Evolutionary conservation across 2,797 vertebrate genomes (phyloP).

Genomic region (Rhabdophis nuchalis): DNA sequence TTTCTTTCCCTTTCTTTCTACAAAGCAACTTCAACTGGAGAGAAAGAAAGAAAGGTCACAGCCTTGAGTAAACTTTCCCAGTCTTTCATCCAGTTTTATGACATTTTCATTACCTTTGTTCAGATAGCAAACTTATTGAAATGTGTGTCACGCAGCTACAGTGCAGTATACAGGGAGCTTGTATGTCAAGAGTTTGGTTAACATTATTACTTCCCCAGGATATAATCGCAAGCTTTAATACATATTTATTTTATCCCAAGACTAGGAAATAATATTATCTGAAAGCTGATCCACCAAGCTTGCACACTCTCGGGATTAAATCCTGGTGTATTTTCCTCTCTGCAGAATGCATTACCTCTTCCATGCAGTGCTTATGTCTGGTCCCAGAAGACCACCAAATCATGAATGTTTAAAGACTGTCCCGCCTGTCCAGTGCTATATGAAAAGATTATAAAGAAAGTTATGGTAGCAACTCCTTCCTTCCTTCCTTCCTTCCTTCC

Average conservation of each 20-base stretch:
- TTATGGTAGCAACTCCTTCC: not conserved
- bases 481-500: not conserved
- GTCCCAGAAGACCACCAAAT: constrained; percentile 1
- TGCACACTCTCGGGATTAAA: not conserved
- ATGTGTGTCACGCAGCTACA: constrained; percentile 2
- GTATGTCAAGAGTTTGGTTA: constrained; percentile 31
- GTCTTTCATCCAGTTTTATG: constrained; percentile 35
- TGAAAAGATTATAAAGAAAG: constrained; percentile 9
- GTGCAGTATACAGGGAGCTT: not conserved
- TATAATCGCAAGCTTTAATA: constrained; percentile 26
- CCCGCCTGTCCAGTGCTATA: not conserved
- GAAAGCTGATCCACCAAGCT: not conserved
- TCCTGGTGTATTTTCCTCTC: not conserved
- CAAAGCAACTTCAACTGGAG: constrained; percentile 9
- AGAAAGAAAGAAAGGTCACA: constrained; percentile 47
- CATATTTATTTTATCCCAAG: constrained; percentile 10
- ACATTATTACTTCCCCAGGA: constrained; percentile 20
- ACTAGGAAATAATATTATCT: constrained; percentile 26
- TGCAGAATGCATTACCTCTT: constrained; percentile 17
- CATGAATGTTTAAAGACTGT: constrained; percentile 19
- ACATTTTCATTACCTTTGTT: constrained; percentile 57
- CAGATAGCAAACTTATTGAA: constrained; percentile 48
- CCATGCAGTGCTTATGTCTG: not conserved
- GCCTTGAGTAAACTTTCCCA: constrained; percentile 37
- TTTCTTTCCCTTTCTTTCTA: constrained; percentile 20